Percentiles rank a stretch among this genome's conserved stretches.
Conservation (phyloP, 1,140 invertebrate genomes). For the Drosophila virilis region DNA sequence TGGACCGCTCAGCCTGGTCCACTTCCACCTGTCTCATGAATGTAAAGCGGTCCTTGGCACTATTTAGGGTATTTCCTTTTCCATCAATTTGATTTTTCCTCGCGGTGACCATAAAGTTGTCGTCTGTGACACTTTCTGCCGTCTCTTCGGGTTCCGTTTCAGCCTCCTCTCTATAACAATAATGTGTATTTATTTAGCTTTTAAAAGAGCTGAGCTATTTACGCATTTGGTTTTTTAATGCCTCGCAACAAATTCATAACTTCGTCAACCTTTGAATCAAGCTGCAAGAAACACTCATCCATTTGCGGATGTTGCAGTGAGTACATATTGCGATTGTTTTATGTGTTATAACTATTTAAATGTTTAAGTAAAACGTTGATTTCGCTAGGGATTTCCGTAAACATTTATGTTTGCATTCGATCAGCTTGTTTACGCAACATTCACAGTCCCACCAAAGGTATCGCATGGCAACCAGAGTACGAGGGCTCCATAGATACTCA, state of each 20-base stretch:
- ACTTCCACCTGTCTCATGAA: conserved; percentile 90
- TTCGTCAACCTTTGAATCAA: conserved; percentile 75
- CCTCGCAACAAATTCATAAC: conserved; percentile 69
- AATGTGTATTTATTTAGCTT: background rate
- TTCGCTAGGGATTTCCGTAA: background rate
- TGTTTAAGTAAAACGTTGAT: background rate
- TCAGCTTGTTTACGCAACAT: conserved; percentile 11
- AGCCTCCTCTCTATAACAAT: conserved; percentile 25
- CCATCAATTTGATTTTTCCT: conserved; percentile 85
- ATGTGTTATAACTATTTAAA: background rate
- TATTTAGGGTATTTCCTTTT: background rate
- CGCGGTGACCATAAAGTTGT: conserved; percentile 85
- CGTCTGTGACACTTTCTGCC: conserved; percentile 42
- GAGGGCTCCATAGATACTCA: background rate
- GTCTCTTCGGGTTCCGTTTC: background rate
- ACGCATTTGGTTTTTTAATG: conserved; percentile 52
- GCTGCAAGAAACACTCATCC: conserved; percentile 68
- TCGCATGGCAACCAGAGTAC: background rate
- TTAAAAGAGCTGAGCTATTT: background rate
- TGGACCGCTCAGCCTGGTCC: conserved; percentile 88
- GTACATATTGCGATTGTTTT: conserved; percentile 45
- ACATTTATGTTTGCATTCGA: background rate
- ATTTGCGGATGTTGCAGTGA: conserved; percentile 67
- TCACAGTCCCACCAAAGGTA: background rate
- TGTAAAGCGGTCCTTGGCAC: conserved; percentile 86